Base-by-base conservation (phyloP, 2,113 vertebrate genomes). In the Coryphaenoides rupestris region DNA sequence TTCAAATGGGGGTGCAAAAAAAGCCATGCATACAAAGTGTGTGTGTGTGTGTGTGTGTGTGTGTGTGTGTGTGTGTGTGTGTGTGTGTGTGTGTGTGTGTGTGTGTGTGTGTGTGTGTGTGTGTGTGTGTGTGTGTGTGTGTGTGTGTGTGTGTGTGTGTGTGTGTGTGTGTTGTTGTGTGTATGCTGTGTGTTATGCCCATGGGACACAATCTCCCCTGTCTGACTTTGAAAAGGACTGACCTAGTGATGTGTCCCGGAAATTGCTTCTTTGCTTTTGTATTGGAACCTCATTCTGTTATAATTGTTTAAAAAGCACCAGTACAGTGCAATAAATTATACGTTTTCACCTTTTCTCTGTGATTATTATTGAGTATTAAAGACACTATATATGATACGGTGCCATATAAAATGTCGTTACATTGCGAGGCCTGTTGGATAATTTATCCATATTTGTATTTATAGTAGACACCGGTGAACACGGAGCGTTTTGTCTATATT, bases 311-410 rank as follows among this genome's bases (percentile, higher is more conserved):
- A 50, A 56, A 65, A 69, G 68, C 77, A 79, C 70, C 65, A 67
- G 64, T 63, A 66, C 69, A 69, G 71, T 77, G 74, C 71, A 79
- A 80, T 81, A 79, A 79, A 84, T 63, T 53, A 52, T 75, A n/a
- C n/a, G 33, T 61, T 74, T 74, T 68, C 54, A 22, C 64, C 50
- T 63, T 67, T 68, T 40, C 9, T 40, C 33, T 40, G 33, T 40
- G 33, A 12, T 40, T 40, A 13, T 40, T 40, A 10, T 40, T 40
- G 33, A 40, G 9, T 40, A 7, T 12, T 13, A 40, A 40, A 40
- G 33, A 40, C 33, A 40, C 33, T 40, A 40, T 40, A 40, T n/a
- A n/a, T 40, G 33, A 40, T 40, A 12, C 13, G 6, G 33, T 40
- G 10, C 33, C 33, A 40, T 12, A 40, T 40, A 40, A 40, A 40